Percentiles rank a stretch among this genome's conserved stretches.
These are phyloP conservation scores for Neodiprion virginianus DNA, from an alignment of 1,140 invertebrate genomes.

Conservation along the genomic window DNA sequence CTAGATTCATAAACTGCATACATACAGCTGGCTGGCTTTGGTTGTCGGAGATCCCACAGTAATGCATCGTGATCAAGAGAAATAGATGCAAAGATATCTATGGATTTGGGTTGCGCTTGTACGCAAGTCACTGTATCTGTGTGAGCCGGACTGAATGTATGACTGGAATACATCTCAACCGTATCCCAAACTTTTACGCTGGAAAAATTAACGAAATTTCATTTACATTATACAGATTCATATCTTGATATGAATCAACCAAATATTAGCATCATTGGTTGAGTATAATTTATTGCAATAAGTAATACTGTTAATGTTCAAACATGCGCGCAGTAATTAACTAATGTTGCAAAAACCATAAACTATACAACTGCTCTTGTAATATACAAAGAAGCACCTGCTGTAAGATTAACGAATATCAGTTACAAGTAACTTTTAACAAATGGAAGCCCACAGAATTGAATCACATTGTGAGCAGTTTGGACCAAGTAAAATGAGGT, in stretches of 20 bases:
- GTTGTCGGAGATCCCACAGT: slow-evolving; percentile 51
- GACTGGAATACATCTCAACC: slow-evolving; percentile 38
- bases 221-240: slow-evolving; percentile 5
- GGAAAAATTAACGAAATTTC: slow-evolving; percentile 28
- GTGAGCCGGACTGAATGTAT: slow-evolving; percentile 46
- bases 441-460: too few species aligned
- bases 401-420: too few species aligned
- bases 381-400: too few species aligned
- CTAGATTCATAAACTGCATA: neutral
- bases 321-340: neutral
- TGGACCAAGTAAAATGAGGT: too few species aligned
- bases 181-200: slow-evolving; percentile 56
- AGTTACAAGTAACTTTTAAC: too few species aligned
- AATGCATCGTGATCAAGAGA: slow-evolving; percentile 47
- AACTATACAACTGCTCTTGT: slow-evolving; percentile 4
- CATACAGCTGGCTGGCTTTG: slow-evolving; percentile 46
- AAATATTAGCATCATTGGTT: neutral
- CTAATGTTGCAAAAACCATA: neutral
- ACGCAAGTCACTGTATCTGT: slow-evolving; percentile 45
- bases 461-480: too few species aligned
- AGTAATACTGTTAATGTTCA: slow-evolving; percentile 1
- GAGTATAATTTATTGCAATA: too few species aligned
- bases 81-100: slow-evolving; percentile 45
- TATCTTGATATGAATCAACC: slow-evolving; percentile 16
- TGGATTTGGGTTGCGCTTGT: slow-evolving; percentile 39